A percentile compares a stretch with the other conserved stretches of the same genome.
phyloP scores from a whole-genome alignment of 1,140 invertebrate species.

The Ylistrum balloti region DNA sequence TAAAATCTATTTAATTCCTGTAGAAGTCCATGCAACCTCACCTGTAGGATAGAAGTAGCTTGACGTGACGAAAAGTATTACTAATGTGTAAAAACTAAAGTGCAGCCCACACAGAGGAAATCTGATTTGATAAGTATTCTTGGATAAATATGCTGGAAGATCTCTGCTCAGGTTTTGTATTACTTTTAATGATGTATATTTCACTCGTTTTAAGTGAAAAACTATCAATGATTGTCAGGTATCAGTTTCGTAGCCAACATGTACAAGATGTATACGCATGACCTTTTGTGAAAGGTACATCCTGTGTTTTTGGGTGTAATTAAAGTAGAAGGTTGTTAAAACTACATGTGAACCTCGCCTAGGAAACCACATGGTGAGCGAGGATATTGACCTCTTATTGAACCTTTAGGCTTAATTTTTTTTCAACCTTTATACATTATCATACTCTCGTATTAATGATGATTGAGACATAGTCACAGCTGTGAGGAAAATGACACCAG shows the following conservation, averaged over 20 bases:
- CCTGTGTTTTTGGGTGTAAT: background rate
- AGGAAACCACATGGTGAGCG: background rate
- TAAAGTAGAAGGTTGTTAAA: background rate
- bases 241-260: conserved; percentile 1
- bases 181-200: conserved; percentile 39
- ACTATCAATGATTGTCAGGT: background rate
- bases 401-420: background rate
- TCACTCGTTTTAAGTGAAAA: background rate
- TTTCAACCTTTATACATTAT: background rate
- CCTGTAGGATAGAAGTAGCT: background rate
- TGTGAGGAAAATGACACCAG: background rate
- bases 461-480: background rate
- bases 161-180: conserved; percentile 17
- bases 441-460: background rate
- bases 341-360: background rate
- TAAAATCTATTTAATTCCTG: background rate
- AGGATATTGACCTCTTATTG: conserved; percentile 14
- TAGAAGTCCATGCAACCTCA: background rate
- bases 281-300: background rate
- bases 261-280: background rate
- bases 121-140: conserved; percentile 40
- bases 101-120: background rate
- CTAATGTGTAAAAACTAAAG: conserved; percentile 27
- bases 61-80: conserved; percentile 30
- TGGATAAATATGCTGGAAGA: background rate